Evolutionary conservation across 92 coral and sea anemone genomes (phyloP).

Genomic region (Paragorgia papillata): DNA sequence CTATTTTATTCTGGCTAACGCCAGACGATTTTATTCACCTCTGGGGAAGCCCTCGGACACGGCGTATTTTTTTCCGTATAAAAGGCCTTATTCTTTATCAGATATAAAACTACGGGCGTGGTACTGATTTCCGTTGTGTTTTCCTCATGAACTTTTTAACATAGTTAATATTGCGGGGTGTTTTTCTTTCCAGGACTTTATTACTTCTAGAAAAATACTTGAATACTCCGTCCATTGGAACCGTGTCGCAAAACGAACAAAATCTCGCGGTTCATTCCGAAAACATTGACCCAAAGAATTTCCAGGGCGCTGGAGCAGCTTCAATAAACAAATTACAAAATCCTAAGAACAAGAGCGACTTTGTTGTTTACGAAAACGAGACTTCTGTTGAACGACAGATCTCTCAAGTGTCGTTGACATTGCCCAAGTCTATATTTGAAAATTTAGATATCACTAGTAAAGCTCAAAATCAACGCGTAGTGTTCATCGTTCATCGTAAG

Average conservation of each 20-base stretch:
- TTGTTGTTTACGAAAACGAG: background rate
- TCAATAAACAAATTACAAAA: background rate
- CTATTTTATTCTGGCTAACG: too few species aligned
- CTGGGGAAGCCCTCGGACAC: too few species aligned
- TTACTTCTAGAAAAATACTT: conserved; percentile 63
- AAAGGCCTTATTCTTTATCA: too few species aligned
- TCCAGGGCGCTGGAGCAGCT: conserved; percentile 23
- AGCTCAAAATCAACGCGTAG: conserved; percentile 53
- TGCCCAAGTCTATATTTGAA: conserved; percentile 57
- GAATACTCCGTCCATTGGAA: conserved; percentile 61
- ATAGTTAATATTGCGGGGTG: background rate
- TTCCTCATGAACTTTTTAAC: too few species aligned
- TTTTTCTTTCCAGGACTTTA: conserved; percentile 45
- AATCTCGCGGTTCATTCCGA: conserved; percentile 65
- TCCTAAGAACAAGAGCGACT: background rate
- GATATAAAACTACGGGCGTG: too few species aligned
- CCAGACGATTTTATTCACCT: background rate
- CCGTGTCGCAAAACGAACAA: conserved; percentile 55
- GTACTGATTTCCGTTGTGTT: too few species aligned
- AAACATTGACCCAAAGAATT: background rate
- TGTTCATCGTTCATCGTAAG: conserved; percentile 71
- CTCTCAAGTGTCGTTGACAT: conserved; percentile 57
- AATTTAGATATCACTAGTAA: conserved; percentile 11
- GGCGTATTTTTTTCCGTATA: too few species aligned
- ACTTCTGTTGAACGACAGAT: background rate